Evolutionary conservation across 2,888 invertebrate genomes (phyloP), one percentile per base, ranked within the genome.

Genomic region (Sphaerophoria rueppellii): DNA sequence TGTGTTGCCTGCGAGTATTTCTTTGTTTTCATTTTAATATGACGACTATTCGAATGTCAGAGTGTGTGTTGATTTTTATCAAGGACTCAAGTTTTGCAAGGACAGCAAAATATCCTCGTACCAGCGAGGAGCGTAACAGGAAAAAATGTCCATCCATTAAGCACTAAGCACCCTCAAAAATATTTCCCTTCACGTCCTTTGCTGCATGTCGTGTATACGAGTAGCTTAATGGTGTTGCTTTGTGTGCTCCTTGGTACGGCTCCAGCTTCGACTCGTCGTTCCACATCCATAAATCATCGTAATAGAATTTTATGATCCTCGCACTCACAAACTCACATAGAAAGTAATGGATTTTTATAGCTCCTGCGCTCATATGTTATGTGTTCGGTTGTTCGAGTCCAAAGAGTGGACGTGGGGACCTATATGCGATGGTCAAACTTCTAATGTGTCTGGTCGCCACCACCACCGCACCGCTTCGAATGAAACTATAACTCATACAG

Each of bases 281-380:
- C 85, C 73, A 73, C 76, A 65, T 77, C 81, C 67, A 85, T 85
- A 85, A 85, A 85, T 85, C 85, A 85, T 85, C 85, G 85, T 85
- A 85, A 85, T 85, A 85, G 85, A 85, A 85, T 85, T 85, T 85
- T 85, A 85, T 85, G 85, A 85, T 85, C 85, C 85, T 85, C 80
- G 85, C 85, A 85, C 85, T 85, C 85, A 70, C 81, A 85, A 80
- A 85, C 85, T 85, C 85, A 70, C 81, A 85, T 65, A 77, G 58
- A 70, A 81, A 85, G 85, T 85, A 85, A 85, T 85, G 85, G 85
- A 85, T 85, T 85, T 85, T 85, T 85, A 85, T 85, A 57, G 85
- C 70, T 67, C 40, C 24, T 37, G 24, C 54, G 52, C 40, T 76
- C 80, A 85, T 81, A 85, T 85, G 85, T 73, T 85, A 65, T 65